These are phyloP conservation scores for Pangasianodon hypophthalmus DNA, from an alignment of 2,113 vertebrate species.

Conservation along the genomic window DNA sequence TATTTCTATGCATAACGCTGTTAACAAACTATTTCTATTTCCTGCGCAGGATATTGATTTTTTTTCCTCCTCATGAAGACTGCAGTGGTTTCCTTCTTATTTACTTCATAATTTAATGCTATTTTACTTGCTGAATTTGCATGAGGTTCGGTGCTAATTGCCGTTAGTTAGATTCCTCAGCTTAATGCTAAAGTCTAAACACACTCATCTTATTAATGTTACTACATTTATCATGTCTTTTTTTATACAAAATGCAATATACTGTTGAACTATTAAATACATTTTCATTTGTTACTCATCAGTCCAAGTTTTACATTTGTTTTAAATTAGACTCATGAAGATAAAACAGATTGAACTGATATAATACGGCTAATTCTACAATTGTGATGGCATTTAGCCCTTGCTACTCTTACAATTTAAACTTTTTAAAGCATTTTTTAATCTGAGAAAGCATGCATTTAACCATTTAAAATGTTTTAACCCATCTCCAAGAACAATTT, in stretches of 20 bases:
- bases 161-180: neutral
- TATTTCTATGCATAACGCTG: neutral
- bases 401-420: neutral
- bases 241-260: neutral
- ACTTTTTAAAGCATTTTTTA: no score
- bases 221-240: neutral
- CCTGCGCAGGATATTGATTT: neutral
- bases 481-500: no score
- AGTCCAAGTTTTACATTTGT: no score
- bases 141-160: neutral
- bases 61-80: neutral
- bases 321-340: no score
- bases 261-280: neutral
- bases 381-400: no score
- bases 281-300: no score
- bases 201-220: neutral
- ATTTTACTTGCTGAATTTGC: neutral
- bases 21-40: neutral
- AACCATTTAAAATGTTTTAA: neutral
- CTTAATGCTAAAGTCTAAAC: neutral
- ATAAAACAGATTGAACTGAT: no score
- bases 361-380: neutral
- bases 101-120: neutral
- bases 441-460: neutral
- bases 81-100: neutral